These are phyloP conservation scores for Polia nebulosa DNA, from an alignment of 2,888 invertebrate species.

Conservation along the genomic window DNA sequence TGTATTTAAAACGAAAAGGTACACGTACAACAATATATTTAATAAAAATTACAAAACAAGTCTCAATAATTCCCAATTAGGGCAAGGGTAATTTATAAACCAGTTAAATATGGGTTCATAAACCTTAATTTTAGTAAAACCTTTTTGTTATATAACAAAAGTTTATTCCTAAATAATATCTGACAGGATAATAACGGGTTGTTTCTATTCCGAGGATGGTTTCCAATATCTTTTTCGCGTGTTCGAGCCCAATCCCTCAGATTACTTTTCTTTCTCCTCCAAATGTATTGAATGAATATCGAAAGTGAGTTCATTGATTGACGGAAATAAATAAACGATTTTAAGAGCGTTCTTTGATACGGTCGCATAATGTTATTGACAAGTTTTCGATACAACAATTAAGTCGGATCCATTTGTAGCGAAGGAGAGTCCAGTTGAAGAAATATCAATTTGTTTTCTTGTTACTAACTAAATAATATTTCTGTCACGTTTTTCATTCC, in stretches of 20 bases:
- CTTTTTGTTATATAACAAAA: slow-evolving; percentile 59
- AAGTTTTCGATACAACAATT: slow-evolving; percentile 38
- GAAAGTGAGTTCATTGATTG: slow-evolving; percentile 80
- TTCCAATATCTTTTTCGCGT: slow-evolving; percentile 85
- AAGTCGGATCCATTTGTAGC: slow-evolving; percentile 7
- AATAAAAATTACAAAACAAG: not conserved
- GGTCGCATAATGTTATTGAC: slow-evolving; percentile 28
- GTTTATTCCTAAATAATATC: slow-evolving; percentile 76
- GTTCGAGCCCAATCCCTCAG: slow-evolving; percentile 80
- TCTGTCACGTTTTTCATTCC: slow-evolving; percentile 42
- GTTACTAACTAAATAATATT: slow-evolving; percentile 22
- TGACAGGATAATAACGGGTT: slow-evolving; percentile 76
- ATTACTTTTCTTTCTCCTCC: slow-evolving; percentile 81
- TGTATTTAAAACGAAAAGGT: not conserved
- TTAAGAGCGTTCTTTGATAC: slow-evolving; percentile 63
- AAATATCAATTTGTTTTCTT: slow-evolving; percentile 34
- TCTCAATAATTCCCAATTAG: slow-evolving; percentile 15
- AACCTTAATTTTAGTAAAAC: slow-evolving; percentile 21
- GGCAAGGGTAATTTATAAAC: slow-evolving; percentile 7
- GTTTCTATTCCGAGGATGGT: slow-evolving; percentile 79
- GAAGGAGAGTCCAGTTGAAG: not conserved
- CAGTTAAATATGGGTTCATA: not conserved
- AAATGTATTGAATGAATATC: slow-evolving; percentile 80
- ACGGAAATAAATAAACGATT: slow-evolving; percentile 76
- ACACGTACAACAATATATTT: not conserved